Conservation (phyloP, 2,888 invertebrate genomes). For the Sesia apiformis region DNA sequence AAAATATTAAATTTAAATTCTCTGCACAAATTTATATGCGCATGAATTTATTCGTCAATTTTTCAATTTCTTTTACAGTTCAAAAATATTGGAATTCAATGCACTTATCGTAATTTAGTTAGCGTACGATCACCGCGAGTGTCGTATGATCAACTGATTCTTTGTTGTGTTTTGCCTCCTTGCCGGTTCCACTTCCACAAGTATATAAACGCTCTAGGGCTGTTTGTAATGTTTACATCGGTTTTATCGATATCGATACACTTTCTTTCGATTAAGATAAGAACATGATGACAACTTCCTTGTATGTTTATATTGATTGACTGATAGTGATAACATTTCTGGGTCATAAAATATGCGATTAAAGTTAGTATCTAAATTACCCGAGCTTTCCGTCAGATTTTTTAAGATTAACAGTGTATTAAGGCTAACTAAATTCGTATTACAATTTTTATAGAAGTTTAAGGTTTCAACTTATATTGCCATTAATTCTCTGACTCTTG, state of each 20-base stretch:
- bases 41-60: background rate
- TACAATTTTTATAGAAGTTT: too few species aligned
- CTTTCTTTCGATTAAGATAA: too few species aligned
- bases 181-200: constrained; percentile 45
- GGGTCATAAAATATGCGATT: too few species aligned
- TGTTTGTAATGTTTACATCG: constrained; percentile 58
- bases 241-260: constrained; percentile 46
- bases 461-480: too few species aligned
- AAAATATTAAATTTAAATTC: background rate
- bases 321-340: too few species aligned
- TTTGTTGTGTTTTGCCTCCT: constrained; percentile 65
- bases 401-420: too few species aligned
- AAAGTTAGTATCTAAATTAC: too few species aligned
- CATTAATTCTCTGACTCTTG: too few species aligned
- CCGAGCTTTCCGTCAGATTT: too few species aligned
- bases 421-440: too few species aligned
- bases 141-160: constrained; percentile 50
- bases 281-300: too few species aligned
- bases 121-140: constrained; percentile 37
- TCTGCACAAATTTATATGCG: background rate
- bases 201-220: constrained; percentile 39
- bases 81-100: background rate
- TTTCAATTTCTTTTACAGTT: background rate
- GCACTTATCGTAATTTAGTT: constrained; percentile 5
- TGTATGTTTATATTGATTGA: too few species aligned